Base-by-base conservation (phyloP, 2,113 vertebrate genomes). In the Podarcis raffonei region DNA sequence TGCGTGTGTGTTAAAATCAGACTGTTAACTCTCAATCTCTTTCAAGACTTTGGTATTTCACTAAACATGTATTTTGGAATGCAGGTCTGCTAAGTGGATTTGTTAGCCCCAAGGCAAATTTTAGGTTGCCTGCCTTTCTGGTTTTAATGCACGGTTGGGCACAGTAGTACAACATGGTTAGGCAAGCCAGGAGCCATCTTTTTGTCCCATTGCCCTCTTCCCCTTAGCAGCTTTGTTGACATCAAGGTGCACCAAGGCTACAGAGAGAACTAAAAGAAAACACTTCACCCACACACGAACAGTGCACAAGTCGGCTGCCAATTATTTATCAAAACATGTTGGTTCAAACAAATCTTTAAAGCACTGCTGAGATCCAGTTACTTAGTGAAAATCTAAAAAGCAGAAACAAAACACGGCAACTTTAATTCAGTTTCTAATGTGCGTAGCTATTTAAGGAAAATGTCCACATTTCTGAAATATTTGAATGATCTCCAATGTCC, bases 381-480 rank as follows among this genome's bases (percentile, higher is more conserved):
- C 12, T 11, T 2, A 71, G 12, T 59, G n/a, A 57, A 57, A 57
- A 22, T 37, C 12, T 37, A 25, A 57, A 59, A 81, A 30, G 16
- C 48, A 37, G 20, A 62, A 37, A 57, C 53, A 48, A 22, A 68
- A 69, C 42, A 80, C 27, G 18, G 1, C 27, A 18, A 71, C 23
- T 22, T 71, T 84, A 53, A 12, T 23, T 32, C 25, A n/a, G n/a
- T 71, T 69, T 83, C 27, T 48, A 62, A 83, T 48, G 23, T 42
- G 27, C 27, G 11, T 13, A n/a, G 8, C 9, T 71, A 48, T 71
- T 75, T 84, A 48, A 42, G 53, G 78, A 7, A 80, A 80, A 59
- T 18, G 23, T 59, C 62, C 68, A 66, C 65, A 87, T 81, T 87
- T 57, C 62, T 71, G 77, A 87, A 86, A 87, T 71, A 22, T 69